Conservation (phyloP, 2,888 invertebrate species). For the Eubasilissa splendida region DNA sequence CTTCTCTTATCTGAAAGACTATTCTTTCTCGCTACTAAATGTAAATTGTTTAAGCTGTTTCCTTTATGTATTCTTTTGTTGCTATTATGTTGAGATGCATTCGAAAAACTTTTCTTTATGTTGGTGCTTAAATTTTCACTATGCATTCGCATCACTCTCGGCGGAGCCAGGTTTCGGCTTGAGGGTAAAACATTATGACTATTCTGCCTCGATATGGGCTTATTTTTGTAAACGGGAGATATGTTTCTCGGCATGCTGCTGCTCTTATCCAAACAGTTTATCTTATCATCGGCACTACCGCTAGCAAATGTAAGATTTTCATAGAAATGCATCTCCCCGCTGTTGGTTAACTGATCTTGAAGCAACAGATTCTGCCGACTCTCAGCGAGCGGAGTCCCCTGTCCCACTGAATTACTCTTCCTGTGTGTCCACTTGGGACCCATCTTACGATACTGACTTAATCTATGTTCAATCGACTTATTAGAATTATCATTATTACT, state of each 20-base stretch:
- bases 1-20: slow-evolving; percentile 52
- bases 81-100: slow-evolving; percentile 49
- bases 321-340: slow-evolving; percentile 65
- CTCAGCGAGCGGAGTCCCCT: slow-evolving; percentile 68
- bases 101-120: slow-evolving; percentile 52
- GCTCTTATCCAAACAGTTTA: slow-evolving; percentile 64
- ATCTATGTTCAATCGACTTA: slow-evolving; percentile 69
- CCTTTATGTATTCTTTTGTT: slow-evolving; percentile 49
- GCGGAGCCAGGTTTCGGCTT: slow-evolving; percentile 63
- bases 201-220: slow-evolving; percentile 66
- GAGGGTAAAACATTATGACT: slow-evolving; percentile 68
- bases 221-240: slow-evolving; percentile 60
- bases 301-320: slow-evolving; percentile 65
- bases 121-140: slow-evolving; percentile 42
- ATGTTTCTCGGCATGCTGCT: slow-evolving; percentile 69
- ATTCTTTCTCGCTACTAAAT: slow-evolving; percentile 50
- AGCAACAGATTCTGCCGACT: slow-evolving; percentile 70
- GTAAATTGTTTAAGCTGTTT: slow-evolving; percentile 56
- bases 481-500: slow-evolving; percentile 66
- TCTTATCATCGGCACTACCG: slow-evolving; percentile 56
- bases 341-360: slow-evolving; percentile 66
- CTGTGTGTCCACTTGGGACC: slow-evolving; percentile 63
- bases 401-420: slow-evolving; percentile 70
- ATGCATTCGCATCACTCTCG: slow-evolving; percentile 60
- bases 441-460: slow-evolving; percentile 65